Conservation (phyloP, 2,113 vertebrate genomes). For the Tylochromis polylepis region DNA sequence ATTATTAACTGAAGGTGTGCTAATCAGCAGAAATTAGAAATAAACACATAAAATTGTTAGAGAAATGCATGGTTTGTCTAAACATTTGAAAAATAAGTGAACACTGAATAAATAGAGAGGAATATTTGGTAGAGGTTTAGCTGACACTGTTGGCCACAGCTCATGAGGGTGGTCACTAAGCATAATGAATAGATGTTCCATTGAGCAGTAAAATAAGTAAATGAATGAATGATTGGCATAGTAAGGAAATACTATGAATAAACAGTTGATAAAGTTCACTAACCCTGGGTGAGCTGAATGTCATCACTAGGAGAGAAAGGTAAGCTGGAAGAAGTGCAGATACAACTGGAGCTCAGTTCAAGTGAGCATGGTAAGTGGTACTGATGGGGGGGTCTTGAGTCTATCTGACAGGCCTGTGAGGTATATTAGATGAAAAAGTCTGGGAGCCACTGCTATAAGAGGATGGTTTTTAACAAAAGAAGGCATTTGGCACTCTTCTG, state of each 20-base stretch:
- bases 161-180: too few relatives aligned
- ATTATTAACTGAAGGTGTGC: background rate
- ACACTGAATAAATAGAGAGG: background rate
- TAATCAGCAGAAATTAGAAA: background rate
- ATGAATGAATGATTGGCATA: background rate
- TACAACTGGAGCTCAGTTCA: background rate
- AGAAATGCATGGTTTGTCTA: background rate
- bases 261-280: background rate
- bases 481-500: background rate
- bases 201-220: background rate
- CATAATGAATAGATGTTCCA: background rate
- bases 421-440: background rate
- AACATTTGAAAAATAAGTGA: background rate
- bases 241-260: background rate
- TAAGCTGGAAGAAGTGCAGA: background rate
- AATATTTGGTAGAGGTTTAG: background rate
- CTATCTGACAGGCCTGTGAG: background rate
- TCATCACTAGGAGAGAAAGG: background rate
- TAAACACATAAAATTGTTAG: background rate
- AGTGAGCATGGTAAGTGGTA: background rate
- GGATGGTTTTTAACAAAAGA: background rate
- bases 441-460: background rate
- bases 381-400: background rate
- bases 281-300: background rate
- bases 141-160: background rate